Evolutionary conservation across 2,888 invertebrate species (phyloP).

Genomic region (Cephus spinipes): DNA sequence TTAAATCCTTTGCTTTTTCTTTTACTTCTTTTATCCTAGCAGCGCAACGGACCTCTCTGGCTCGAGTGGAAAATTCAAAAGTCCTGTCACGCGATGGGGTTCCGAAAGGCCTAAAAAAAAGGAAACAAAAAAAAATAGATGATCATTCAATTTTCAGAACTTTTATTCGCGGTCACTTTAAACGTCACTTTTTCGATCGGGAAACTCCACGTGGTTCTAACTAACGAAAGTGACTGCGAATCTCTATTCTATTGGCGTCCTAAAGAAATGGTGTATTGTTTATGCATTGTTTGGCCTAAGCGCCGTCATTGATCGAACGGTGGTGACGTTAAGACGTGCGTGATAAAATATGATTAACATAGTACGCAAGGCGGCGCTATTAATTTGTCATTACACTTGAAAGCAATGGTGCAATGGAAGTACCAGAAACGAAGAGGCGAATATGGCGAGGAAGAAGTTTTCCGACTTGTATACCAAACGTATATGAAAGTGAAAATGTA

Average conservation of each 20-base stretch:
- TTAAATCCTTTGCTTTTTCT: too few relatives aligned
- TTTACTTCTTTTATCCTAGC: too few relatives aligned
- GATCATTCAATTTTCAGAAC: neutral
- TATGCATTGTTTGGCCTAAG: neutral
- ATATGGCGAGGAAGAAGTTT: neutral
- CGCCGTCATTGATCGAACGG: neutral
- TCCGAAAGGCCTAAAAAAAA: neutral
- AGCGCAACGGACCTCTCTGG: too few relatives aligned
- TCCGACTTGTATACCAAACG: neutral
- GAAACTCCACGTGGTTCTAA: neutral
- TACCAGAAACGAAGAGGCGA: conserved; percentile 28
- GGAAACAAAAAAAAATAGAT: neutral
- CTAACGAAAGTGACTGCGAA: neutral
- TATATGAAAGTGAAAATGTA: neutral
- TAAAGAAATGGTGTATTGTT: neutral
- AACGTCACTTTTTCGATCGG: neutral
- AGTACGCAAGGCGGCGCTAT: neutral
- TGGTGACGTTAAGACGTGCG: neutral
- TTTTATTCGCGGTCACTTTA: neutral
- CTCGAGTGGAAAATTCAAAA: neutral
- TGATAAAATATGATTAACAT: neutral
- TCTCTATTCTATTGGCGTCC: neutral
- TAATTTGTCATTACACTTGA: neutral
- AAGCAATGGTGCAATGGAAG: neutral
- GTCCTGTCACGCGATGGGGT: neutral